Percentiles rank a stretch among this genome's conserved stretches.
Conservation (phyloP, 1,140 invertebrate species). For the Anastrepha obliqua region DNA sequence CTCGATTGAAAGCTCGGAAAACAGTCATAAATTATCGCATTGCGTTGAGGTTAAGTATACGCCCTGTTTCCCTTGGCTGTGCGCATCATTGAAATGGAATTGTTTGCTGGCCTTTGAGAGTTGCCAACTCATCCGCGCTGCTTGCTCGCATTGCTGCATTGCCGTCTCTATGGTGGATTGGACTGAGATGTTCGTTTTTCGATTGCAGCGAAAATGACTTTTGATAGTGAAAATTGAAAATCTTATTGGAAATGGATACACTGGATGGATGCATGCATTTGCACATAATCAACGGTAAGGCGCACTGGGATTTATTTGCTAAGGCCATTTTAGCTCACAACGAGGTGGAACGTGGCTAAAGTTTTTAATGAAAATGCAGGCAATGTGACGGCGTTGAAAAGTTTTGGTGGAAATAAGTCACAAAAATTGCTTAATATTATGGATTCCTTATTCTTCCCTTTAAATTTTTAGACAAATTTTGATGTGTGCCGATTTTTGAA, state of each 20-base stretch:
- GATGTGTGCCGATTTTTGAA: too few relatives aligned
- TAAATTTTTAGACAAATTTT: too few relatives aligned
- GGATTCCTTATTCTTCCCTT: too few relatives aligned
- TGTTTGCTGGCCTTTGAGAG: background rate
- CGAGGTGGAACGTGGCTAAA: background rate
- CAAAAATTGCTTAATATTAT: too few relatives aligned
- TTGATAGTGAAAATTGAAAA: conserved; percentile 28
- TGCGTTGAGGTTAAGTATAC: conserved; percentile 46
- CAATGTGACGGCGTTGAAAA: background rate
- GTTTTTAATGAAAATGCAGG: background rate
- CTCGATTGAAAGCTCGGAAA: background rate
- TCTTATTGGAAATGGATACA: background rate
- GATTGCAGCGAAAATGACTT: conserved; percentile 4
- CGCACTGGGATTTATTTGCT: conserved; percentile 6
- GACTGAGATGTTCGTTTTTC: background rate
- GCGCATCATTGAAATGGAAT: background rate
- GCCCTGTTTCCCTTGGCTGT: background rate
- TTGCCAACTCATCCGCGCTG: background rate
- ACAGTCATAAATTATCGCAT: conserved; percentile 45
- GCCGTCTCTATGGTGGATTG: too few relatives aligned
- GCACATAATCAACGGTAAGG: background rate
- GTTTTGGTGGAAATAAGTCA: background rate
- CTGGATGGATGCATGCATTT: background rate
- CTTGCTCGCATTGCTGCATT: background rate
- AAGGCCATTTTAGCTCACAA: background rate